Base-by-base conservation (phyloP, 2,888 invertebrate genomes). In the Odontocerum albicorne region DNA sequence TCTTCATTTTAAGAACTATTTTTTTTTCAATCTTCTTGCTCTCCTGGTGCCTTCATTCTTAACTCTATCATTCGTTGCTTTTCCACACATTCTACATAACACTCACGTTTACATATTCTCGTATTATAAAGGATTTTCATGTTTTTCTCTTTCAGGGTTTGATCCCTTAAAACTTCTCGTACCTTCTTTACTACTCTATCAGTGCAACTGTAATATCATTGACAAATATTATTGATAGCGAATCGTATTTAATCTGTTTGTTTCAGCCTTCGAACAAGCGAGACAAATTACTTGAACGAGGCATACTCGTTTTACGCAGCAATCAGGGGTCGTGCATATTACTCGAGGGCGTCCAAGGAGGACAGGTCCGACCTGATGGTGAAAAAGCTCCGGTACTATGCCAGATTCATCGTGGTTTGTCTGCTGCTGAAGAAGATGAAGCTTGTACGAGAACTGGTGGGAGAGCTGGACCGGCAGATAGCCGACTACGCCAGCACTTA, bases 291-390 rank as follows among this genome's bases (percentile, higher is more conserved):
- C 74, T 79, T 97, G 65, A 92, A 92, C 72, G 97, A 97, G 78
- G 95, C 97, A 44, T 96, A 89, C 73, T 92, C 95, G 54, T 97
- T 97, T 75, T 97, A 97, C 80, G 89, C 92, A 44, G 96, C 97
- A 12, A 97, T 97, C 65, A 80, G 96, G 64, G 92, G 92, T 59
- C 80, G 97, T 65, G 92, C 92, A 15, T 97, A 97, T 72, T 97
- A 96, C 72, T 94, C 94, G 49, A 85, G 93, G 67, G 95, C 95
- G 1, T 87, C 87, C 62, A 93, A 94, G 71, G 96, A 96, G 74
- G 94, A 95, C 72, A 87, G 92, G 65, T 90, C 95, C 63, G 96
- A 97, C 71, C 73, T 97, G 61, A 96, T 97, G 92, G 95, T 97
- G 61, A 97, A 97, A 74, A 97, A 97, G 72, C 77, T 97, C 50